Evolutionary conservation across 35 echinoderm and acorn worm genomes (phyloP).

Genomic region (Apostichopus californicus): DNA sequence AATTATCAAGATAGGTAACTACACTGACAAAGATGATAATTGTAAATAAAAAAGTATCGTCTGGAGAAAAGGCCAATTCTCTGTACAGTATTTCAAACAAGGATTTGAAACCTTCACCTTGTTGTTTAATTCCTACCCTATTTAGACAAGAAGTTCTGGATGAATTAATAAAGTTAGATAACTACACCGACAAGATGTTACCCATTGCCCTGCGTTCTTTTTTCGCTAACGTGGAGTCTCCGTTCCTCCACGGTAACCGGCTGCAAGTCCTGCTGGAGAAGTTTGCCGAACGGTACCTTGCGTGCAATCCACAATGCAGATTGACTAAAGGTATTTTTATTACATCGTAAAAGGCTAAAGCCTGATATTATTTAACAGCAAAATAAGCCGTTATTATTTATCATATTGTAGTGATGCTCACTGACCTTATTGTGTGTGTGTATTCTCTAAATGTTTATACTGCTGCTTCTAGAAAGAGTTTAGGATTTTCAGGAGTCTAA

Average conservation of each 20-base stretch:
- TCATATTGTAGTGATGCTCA: too few relatives aligned
- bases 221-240: conserved; percentile 95
- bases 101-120: neutral
- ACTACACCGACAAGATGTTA: conserved; percentile 93
- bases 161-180: conserved; percentile 79
- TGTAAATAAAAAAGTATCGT: too few relatives aligned
- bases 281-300: conserved; percentile 92
- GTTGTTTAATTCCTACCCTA: neutral
- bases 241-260: conserved; percentile 59
- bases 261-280: conserved; percentile 83
- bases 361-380: neutral
- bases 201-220: conserved; percentile 92
- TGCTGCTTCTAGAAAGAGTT: too few relatives aligned
- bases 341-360: neutral
- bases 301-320: conserved; percentile 92
- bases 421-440: too few relatives aligned
- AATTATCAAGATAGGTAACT: too few relatives aligned
- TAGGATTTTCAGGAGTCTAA: too few relatives aligned
- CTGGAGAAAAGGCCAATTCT: too few relatives aligned
- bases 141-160: conserved; percentile 84
- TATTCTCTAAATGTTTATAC: too few relatives aligned
- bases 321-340: conserved; percentile 77
- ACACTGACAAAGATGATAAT: too few relatives aligned
- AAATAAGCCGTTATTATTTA: neutral
- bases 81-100: too few relatives aligned